Evolutionary conservation across 2,797 vertebrate genomes (phyloP), one percentile per base, ranked within the genome.

Genomic region (Mionectes olivaceus): DNA sequence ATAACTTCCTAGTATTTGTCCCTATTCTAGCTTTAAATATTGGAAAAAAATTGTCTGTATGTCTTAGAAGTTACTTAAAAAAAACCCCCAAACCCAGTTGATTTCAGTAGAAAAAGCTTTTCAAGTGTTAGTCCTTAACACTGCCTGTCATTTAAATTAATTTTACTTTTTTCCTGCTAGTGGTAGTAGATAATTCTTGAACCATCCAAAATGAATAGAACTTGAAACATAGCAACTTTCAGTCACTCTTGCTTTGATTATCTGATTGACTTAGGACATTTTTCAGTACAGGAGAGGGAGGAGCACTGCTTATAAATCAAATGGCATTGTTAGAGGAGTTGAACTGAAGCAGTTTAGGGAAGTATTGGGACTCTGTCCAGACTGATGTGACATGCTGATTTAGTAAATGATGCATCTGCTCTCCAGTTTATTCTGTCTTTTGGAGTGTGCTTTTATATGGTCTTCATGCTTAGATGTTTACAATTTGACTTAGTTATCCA

Each of bases 21-120:
- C 3, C 4, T 86, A 2, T 44, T 89, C 33, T 71, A 5, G n/a
- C 43, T 92, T 82, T 70, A 61, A 76, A 59, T 50, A 39, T 8
- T 43, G 44, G 37, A 50, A 82, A 75, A 2, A 46, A 64, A 30
- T 25, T 41, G 7, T 63, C 35, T 11, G 0, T 43, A 3, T 65
- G 11, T 65, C n/a, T 84, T 85, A 11, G 7, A 78, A 90, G 32
- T n/a, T 47, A 8, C n/a, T 91, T 79, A 11, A 10, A 52, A 41
- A 74, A 73, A 49, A 4, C 2, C n/a, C 2, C 0, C 13, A 41
- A 0, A 52, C 28, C 11, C 22, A 8, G 11, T 64, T 1, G 0
- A 17, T 75, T 89, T 25, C 32, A 37, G 27, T 35, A 23, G 33
- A 24, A 77, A 4, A 92, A 90, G 55, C 30, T 27, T 52, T 43